Base-by-base conservation (phyloP, 2,888 invertebrate species). In the Pseudoips prasinana region DNA sequence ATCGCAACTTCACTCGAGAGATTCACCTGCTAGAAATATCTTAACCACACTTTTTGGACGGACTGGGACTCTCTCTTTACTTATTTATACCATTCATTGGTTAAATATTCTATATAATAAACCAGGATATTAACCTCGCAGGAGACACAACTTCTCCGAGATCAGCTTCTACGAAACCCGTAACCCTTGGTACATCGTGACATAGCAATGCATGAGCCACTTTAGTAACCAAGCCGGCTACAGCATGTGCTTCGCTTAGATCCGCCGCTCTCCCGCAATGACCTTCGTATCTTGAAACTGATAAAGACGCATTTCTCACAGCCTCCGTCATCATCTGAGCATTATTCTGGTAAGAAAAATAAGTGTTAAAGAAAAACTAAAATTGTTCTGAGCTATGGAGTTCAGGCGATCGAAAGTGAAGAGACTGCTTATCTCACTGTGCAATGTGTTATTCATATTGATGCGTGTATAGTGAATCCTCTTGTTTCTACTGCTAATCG, bases 241-340 rank as follows among this genome's bases (percentile, higher is more conserved):
- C 22, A 0, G 88, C 88, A 22, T 87, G 87, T 1, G 88, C 87
- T 41, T 88, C 87, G 33, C 88, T 86, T 8, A 87, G 62, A 7
- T 84, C 81, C 0, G 76, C 81, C 1, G 72, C 66, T 36, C 58
- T 68, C 7, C 56, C 33, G 41, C 77, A 81, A 7, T 34, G 29
- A 2, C 73, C 72, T 2, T 78, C 78, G 8, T 40, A 45, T 27
- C 74, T 64, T 1, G 74, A 39, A 1, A 84, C 69, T 0, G 75
- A 69, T 1, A 25, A 8, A 1, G 78, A 61, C 1, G 83, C 72
- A 1, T 46, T 25, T 6, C 87, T 73, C 0, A 87, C 77, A 0
- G 82, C 73, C 3, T 77, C 58, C 23, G 79, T 86, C 76, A 87
- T 65, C 73, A 82, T 57, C 44, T 68, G 46, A 3, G 83, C 75